Evolutionary conservation across 2,113 vertebrate species (phyloP).

Genomic region (Oncorhynchus keta): DNA sequence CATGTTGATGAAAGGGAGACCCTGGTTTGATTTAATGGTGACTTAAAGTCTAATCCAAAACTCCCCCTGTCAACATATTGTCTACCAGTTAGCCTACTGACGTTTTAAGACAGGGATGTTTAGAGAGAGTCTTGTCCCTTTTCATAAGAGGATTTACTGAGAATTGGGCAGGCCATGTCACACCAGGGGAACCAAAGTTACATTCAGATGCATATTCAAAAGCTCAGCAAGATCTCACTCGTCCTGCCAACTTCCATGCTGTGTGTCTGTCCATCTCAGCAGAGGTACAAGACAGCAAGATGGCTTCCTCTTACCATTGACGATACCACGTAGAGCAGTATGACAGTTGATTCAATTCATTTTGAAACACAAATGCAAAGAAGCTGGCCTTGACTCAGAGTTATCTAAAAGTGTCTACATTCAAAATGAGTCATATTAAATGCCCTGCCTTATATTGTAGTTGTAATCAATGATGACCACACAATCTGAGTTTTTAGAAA

Average conservation of each 20-base stretch:
- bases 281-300: background rate
- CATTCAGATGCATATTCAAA: constrained; percentile 14
- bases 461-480: no score
- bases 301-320: constrained; percentile 8
- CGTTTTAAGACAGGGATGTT: background rate
- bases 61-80: background rate
- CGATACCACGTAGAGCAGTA: background rate
- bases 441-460: no score
- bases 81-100: background rate
- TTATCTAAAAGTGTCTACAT: background rate
- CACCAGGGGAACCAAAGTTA: background rate
- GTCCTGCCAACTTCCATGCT: background rate
- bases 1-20: background rate
- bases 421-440: no score
- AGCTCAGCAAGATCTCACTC: constrained; percentile 20
- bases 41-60: background rate
- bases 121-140: background rate
- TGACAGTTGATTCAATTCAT: constrained; percentile 15
- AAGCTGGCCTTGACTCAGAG: background rate
- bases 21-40: background rate
- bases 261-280: background rate
- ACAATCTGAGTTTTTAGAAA: no score
- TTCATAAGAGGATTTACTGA: constrained; percentile 10
- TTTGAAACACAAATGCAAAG: background rate
- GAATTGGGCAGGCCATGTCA: constrained; percentile 13